phyloP scores from a whole-genome alignment of 1,140 invertebrate genomes.

The Ostrea edulis region DNA sequence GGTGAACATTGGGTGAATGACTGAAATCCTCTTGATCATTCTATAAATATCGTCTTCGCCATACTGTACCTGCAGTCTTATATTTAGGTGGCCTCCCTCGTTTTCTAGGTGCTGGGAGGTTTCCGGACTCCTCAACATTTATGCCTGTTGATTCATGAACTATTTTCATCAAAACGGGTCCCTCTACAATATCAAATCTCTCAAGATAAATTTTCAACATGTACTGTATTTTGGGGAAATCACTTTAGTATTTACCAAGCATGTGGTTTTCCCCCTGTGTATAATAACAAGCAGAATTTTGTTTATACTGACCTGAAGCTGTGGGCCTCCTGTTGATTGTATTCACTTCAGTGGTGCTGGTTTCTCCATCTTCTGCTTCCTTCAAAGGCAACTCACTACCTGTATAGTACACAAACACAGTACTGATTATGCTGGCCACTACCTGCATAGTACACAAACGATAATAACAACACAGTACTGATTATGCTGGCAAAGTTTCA shows the following conservation, averaged over 20 bases:
- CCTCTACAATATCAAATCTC: background rate
- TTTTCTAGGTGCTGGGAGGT: background rate
- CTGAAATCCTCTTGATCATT: too few relatives aligned
- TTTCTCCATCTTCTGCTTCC: background rate
- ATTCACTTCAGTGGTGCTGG: background rate
- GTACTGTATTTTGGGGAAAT: too few relatives aligned
- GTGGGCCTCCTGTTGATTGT: background rate
- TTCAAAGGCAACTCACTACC: background rate
- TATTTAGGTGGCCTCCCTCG: conserved; percentile 1
- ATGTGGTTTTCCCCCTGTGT: too few relatives aligned
- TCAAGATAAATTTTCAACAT: too few relatives aligned
- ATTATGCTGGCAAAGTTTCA: background rate
- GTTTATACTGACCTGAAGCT: background rate
- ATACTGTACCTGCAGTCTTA: background rate
- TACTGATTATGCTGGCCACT: background rate
- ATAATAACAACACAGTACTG: background rate
- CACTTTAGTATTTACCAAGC: too few relatives aligned
- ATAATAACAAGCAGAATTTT: background rate
- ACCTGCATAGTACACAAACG: background rate
- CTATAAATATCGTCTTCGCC: background rate
- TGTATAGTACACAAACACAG: background rate
- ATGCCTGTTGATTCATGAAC: background rate
- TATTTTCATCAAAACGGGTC: background rate
- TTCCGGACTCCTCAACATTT: background rate
- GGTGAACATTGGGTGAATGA: too few relatives aligned